Percentiles rank a stretch among this genome's conserved stretches.
Evolutionary conservation across 2,797 vertebrate species (phyloP).

Genomic region (Etheostoma perlongum): DNA sequence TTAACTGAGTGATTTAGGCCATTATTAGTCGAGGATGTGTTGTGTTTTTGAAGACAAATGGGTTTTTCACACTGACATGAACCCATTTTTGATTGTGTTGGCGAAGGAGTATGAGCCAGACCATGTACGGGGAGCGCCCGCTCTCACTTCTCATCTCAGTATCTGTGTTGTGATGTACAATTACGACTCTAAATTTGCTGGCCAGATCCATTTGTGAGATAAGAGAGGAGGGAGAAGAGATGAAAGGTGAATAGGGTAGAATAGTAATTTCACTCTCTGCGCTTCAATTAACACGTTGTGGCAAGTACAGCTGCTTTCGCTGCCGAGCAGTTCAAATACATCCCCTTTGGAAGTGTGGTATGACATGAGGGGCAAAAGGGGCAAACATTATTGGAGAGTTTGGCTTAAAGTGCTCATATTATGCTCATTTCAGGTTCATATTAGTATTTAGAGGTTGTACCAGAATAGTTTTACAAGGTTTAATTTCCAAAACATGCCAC

Average conservation of each 20-base stretch:
- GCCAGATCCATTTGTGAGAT: constrained; percentile 83
- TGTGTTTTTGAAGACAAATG: constrained; percentile 93
- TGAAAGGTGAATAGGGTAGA: constrained; percentile 75
- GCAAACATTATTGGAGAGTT: constrained; percentile 24
- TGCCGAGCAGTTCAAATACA: constrained; percentile 43
- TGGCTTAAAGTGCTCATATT: background rate
- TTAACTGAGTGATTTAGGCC: constrained; percentile 85
- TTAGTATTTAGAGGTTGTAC: no score
- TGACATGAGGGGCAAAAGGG: constrained; percentile 32
- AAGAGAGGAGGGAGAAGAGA: constrained; percentile 74
- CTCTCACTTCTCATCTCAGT: constrained; percentile 86
- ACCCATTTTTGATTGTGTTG: constrained; percentile 80
- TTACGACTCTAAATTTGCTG: constrained; percentile 82
- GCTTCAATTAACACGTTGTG: constrained; percentile 86
- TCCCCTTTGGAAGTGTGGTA: constrained; percentile 45
- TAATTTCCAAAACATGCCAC: no score
- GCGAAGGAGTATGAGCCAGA: constrained; percentile 78
- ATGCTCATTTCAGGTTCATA: no score
- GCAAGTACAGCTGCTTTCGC: constrained; percentile 72
- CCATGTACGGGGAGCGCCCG: constrained; percentile 41
- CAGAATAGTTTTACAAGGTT: no score
- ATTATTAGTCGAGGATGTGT: constrained; percentile 88
- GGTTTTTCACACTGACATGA: constrained; percentile 87
- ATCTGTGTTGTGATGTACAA: constrained; percentile 81
- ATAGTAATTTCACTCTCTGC: constrained; percentile 80